phyloP scores from a whole-genome alignment of 2,113 vertebrate genomes.

The Ailuropoda melanoleuca region DNA sequence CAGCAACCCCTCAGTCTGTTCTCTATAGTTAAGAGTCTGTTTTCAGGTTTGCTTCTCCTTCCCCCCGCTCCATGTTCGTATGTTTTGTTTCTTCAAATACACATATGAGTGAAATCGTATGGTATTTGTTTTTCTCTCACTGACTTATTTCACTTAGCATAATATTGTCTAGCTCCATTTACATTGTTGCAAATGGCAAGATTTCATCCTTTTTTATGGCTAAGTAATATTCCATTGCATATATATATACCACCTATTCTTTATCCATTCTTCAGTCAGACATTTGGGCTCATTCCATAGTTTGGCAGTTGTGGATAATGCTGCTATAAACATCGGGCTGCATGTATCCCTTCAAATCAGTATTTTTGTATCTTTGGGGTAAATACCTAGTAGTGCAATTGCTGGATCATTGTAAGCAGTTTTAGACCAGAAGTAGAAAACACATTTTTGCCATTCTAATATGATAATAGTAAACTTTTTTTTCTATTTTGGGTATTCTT shows the following conservation, averaged over 20 bases:
- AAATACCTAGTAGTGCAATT: neutral
- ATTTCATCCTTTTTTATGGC: neutral
- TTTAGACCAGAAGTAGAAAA: neutral
- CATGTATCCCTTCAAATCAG: neutral
- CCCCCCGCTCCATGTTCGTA: neutral
- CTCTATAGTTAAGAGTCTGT: neutral
- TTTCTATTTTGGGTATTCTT: constrained; percentile 3
- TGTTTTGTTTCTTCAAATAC: neutral
- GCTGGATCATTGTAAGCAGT: neutral
- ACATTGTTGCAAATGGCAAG: neutral
- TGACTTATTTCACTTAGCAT: neutral
- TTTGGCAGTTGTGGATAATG: neutral
- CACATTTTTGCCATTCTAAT: neutral
- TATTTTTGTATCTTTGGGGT: neutral
- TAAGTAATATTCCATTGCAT: neutral
- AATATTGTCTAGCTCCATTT: neutral
- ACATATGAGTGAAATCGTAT: neutral
- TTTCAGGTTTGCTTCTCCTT: neutral
- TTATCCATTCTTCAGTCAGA: neutral
- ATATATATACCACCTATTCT: neutral
- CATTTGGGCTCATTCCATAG: neutral
- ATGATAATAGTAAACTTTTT: neutral
- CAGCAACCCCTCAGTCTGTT: neutral
- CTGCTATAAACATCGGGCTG: neutral
- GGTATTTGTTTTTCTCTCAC: neutral